Conservation (phyloP, 2,797 vertebrate genomes). For the Anableps anableps region DNA sequence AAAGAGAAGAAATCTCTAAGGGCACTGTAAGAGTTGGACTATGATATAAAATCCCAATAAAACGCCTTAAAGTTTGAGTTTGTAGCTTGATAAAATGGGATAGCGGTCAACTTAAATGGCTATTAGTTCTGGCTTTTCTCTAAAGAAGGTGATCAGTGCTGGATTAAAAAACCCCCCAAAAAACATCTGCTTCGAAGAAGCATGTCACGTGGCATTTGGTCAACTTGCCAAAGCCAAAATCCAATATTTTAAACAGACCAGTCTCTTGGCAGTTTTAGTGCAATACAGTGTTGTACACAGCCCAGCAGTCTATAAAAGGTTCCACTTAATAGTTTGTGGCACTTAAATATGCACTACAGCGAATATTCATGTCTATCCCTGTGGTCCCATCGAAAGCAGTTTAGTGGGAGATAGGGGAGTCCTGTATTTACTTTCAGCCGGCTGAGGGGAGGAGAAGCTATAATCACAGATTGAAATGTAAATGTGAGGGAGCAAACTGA, state of each 20-base stretch:
- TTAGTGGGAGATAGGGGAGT: slow-evolving; percentile 61
- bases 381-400: slow-evolving; percentile 56
- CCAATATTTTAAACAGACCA: slow-evolving; percentile 47
- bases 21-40: not conserved
- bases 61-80: not conserved
- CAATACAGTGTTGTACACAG: slow-evolving; percentile 39
- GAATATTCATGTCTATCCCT: slow-evolving; percentile 70
- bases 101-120: not conserved
- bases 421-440: slow-evolving; percentile 67
- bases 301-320: slow-evolving; percentile 56
- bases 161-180: too few relatives aligned
- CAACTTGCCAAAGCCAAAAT: slow-evolving; percentile 48
- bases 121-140: slow-evolving; percentile 8
- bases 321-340: slow-evolving; percentile 62
- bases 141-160: slow-evolving; percentile 24
- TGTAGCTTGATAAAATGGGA: not conserved
- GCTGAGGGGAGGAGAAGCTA: slow-evolving; percentile 67
- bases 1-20: not conserved
- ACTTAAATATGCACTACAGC: slow-evolving; percentile 59
- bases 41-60: not conserved
- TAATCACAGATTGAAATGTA: slow-evolving; percentile 80
- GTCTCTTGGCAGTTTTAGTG: slow-evolving; percentile 43
- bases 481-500: slow-evolving; percentile 74
- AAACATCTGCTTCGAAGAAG: slow-evolving; percentile 19
- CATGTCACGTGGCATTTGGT: slow-evolving; percentile 35